Evolutionary conservation across 1,140 invertebrate genomes (phyloP).

Genomic region (Epicauta chinensis): DNA sequence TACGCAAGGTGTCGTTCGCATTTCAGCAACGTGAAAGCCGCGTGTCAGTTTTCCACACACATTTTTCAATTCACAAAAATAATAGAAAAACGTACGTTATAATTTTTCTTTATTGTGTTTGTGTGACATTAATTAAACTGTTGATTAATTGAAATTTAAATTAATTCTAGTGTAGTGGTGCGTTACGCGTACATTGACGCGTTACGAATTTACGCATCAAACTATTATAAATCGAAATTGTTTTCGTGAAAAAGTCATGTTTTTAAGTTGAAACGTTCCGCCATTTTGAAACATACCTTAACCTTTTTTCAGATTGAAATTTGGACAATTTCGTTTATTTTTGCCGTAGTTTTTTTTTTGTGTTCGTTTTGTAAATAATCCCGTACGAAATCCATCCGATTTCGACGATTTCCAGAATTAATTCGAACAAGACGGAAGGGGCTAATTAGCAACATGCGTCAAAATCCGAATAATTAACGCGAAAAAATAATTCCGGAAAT

Average conservation of each 20-base stretch:
- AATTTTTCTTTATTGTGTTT: conserved; percentile 28
- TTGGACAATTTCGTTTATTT: conserved; percentile 10
- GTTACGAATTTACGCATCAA: conserved; percentile 5
- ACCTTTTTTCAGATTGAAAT: conserved; percentile 37
- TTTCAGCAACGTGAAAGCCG: conserved; percentile 43
- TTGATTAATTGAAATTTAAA: neutral
- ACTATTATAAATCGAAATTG: conserved; percentile 4
- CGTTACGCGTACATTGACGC: conserved; percentile 1
- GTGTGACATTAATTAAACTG: conserved; percentile 1
- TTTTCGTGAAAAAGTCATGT: conserved; percentile 33
- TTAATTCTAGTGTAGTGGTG: neutral
- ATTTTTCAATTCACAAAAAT: neutral
- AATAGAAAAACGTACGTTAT: conserved; percentile 26
- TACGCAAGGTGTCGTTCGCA: conserved; percentile 22
- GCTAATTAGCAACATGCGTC: too few relatives aligned
- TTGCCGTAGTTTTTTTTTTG: too few relatives aligned
- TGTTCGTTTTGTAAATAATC: too few relatives aligned
- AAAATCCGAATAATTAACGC: too few relatives aligned
- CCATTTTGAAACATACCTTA: conserved; percentile 43
- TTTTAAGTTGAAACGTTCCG: conserved; percentile 41
- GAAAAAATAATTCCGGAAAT: too few relatives aligned
- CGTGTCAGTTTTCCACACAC: conserved; percentile 41
- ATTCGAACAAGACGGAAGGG: too few relatives aligned
- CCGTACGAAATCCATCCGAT: too few relatives aligned
- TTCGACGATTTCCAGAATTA: too few relatives aligned